Base-by-base conservation (phyloP, 92 coral and sea anemone genomes). In the Actinernus sp. region DNA sequence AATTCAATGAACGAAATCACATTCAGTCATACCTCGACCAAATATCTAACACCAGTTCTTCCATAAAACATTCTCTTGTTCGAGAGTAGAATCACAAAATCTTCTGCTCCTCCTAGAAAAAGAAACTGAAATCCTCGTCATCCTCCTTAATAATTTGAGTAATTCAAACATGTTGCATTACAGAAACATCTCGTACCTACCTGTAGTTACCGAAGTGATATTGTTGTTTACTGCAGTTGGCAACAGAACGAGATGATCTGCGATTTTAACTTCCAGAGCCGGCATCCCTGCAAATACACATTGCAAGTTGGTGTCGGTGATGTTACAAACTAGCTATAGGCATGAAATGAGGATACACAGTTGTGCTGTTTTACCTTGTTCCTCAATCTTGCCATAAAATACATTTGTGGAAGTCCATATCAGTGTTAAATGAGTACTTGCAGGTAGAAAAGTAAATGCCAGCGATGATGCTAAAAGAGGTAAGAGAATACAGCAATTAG, bases 41-140 rank as follows among this genome's bases (percentile, higher is more conserved):
- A 32, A 52, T 69, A 60, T 6, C 45, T 34, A 8, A 64, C 56
- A 39, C 46, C 71, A 47, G 63, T 57, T 50, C 64, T 70, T 20
- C 91, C 91, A 45, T 78, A 78, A 48, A 84, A 84, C 76, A 84
- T 63, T 38, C 83, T 71, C 30, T 74, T 68, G 40, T 45, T 81
- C 10, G 79, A 46, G 23, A 78, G 38, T 4, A 52, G 70, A 12
- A 64, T 65, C 10, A 33, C 79, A 41, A 69, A 71, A 19, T 78
- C 91, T 22, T 71, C 81, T 4, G 48, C 22, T 22, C 81, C 63
- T 13, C 79, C 90, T 83, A 52, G 23, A 67, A 58, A 12, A 12
- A 0, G n/a, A 24, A 0, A 14, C 20, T n/a, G 0, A 66, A 53
- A 52, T 2, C 1, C n/a, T n/a, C n/a, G n/a, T n/a, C n/a, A n/a